A percentile compares a stretch with the other conserved stretches of the same genome.
These are phyloP conservation scores for Molossus alvarezi DNA, from an alignment of 2,797 vertebrate genomes.

Conservation along the genomic window DNA sequence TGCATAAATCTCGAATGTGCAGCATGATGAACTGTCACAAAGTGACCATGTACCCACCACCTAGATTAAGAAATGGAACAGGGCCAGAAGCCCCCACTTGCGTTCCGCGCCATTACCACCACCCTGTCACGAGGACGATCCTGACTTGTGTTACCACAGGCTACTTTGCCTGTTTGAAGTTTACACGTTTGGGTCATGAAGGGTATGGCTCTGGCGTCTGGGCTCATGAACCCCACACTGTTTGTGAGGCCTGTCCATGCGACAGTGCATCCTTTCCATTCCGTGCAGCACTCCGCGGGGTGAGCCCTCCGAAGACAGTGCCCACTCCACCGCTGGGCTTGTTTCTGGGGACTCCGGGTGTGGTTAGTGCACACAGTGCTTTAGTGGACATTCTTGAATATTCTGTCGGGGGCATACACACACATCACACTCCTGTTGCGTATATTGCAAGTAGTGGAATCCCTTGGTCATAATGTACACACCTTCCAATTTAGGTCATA, in stretches of 20 bases:
- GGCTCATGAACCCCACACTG: background rate
- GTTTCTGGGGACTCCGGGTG: background rate
- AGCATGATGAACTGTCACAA: no score
- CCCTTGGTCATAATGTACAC: background rate
- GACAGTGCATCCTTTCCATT: background rate
- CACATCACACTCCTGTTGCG: background rate
- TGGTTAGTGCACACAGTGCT: background rate
- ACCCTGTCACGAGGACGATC: no score
- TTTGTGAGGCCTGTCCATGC: background rate
- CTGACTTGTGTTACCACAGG: background rate
- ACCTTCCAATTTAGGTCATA: background rate
- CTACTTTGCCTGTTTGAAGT: background rate
- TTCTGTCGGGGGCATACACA: background rate
- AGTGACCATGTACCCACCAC: background rate
- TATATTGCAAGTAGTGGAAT: background rate
- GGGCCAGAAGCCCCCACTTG: rapidly evolving
- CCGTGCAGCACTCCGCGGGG: background rate
- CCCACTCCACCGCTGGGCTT: background rate
- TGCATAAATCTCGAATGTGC: background rate
- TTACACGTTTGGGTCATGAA: background rate
- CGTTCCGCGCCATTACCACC: rapidly evolving
- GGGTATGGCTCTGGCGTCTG: background rate
- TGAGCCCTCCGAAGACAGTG: background rate
- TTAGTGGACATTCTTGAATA: background rate
- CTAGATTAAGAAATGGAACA: background rate